phyloP scores from a whole-genome alignment of 2,888 invertebrate species.

The Caenorhabditis drosophilae region DNA sequence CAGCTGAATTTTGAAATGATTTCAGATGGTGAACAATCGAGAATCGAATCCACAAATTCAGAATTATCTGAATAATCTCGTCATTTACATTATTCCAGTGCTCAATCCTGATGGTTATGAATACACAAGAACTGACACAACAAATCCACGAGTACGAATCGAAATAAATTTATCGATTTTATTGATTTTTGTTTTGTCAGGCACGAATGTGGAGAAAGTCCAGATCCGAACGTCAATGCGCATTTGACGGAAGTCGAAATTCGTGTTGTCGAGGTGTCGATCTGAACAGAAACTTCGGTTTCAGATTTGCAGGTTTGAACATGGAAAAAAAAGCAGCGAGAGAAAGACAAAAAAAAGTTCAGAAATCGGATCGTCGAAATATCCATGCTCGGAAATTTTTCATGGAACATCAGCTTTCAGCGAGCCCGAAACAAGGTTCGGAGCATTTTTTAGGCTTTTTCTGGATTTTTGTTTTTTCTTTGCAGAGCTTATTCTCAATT shows the following conservation, averaged over 20 bases:
- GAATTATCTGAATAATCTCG: slow-evolving; percentile 51
- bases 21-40: slow-evolving; percentile 56
- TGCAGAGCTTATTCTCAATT: slow-evolving; percentile 61
- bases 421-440: slow-evolving; percentile 63
- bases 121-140: slow-evolving; percentile 61
- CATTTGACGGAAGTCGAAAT: slow-evolving; percentile 47
- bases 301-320: slow-evolving; percentile 62
- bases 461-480: not conserved
- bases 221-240: slow-evolving; percentile 55
- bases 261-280: slow-evolving; percentile 66
- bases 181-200: slow-evolving; percentile 19
- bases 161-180: not conserved
- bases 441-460: not conserved
- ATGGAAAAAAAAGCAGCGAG: too few species aligned
- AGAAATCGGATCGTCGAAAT: slow-evolving; percentile 64
- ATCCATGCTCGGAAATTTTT: slow-evolving; percentile 67
- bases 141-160: slow-evolving; percentile 59
- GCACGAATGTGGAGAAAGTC: slow-evolving; percentile 66
- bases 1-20: slow-evolving; percentile 1
- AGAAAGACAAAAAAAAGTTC: too few species aligned
- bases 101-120: slow-evolving; percentile 68
- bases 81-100: slow-evolving; percentile 64
- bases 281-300: slow-evolving; percentile 65
- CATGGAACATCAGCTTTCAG: slow-evolving; percentile 65
- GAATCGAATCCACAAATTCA: slow-evolving; percentile 48